These are phyloP conservation scores for Euglossa dilemma DNA, from an alignment of 1,140 invertebrate species.

Conservation along the genomic window DNA sequence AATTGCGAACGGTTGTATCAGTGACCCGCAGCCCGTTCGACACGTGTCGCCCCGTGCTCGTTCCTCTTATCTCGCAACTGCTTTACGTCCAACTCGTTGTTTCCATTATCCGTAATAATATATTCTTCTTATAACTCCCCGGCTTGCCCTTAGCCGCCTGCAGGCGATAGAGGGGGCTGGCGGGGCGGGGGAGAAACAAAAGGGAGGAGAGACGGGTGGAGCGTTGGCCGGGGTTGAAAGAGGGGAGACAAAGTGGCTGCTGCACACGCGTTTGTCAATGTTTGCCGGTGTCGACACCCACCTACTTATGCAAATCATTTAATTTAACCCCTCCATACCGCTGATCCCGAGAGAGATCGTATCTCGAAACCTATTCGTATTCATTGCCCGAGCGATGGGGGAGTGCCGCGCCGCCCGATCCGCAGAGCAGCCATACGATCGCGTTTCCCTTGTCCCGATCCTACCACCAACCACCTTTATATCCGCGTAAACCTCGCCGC, in stretches of 20 bases:
- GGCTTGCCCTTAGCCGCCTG: slow-evolving; percentile 26
- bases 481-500: slow-evolving; percentile 33
- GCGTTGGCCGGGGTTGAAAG: background rate
- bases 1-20: slow-evolving; percentile 81
- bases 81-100: slow-evolving; percentile 67
- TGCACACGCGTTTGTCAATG: slow-evolving; percentile 82
- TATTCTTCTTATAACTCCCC: slow-evolving; percentile 77
- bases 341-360: slow-evolving; percentile 79
- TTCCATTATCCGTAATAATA: slow-evolving; percentile 81
- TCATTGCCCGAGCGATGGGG: slow-evolving; percentile 80
- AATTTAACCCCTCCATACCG: slow-evolving; percentile 80
- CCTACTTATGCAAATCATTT: slow-evolving; percentile 84
- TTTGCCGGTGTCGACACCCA: slow-evolving; percentile 83
- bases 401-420: slow-evolving; percentile 49
- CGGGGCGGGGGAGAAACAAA: background rate
- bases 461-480: slow-evolving; percentile 54
- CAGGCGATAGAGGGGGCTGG: background rate
- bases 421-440: slow-evolving; percentile 74
- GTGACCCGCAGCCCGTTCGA: slow-evolving; percentile 77
- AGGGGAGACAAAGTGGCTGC: slow-evolving; percentile 59
- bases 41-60: slow-evolving; percentile 79
- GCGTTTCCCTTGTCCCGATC: slow-evolving; percentile 60
- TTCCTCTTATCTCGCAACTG: slow-evolving; percentile 73
- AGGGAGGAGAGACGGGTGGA: background rate
- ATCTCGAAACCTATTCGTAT: slow-evolving; percentile 83